Evolutionary conservation across 2,888 invertebrate genomes (phyloP).

Genomic region (Hirtodrosophila trivittata): DNA sequence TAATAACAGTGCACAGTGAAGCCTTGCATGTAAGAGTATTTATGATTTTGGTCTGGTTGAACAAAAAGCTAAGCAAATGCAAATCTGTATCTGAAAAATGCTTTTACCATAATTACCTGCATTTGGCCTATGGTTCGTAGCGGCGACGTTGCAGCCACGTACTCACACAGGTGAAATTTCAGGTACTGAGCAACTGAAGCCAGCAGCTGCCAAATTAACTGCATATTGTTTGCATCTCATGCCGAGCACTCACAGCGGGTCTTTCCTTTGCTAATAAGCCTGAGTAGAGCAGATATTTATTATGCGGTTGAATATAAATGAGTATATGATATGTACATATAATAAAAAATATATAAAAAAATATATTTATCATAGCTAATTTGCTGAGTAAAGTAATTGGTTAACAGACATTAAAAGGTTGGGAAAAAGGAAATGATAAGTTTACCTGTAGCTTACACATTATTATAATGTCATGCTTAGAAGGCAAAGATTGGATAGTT

Average conservation of each 20-base stretch:
- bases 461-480: too few species aligned
- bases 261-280: constrained; percentile 37
- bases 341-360: constrained; percentile 1
- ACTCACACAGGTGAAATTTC: constrained; percentile 42
- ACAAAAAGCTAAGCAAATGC: constrained; percentile 32
- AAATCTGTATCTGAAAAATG: constrained; percentile 37
- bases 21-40: constrained; percentile 22
- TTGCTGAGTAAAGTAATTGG: constrained; percentile 12
- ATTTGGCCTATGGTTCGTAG: constrained; percentile 17
- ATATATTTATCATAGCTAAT: neutral
- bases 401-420: too few species aligned
- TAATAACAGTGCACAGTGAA: constrained; percentile 36
- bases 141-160: too few species aligned
- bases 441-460: too few species aligned
- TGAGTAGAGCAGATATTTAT: constrained; percentile 28
- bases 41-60: constrained; percentile 6
- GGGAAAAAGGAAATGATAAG: too few species aligned
- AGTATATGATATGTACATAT: neutral
- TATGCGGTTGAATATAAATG: neutral
- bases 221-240: constrained; percentile 39
- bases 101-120: constrained; percentile 54
- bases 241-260: constrained; percentile 42
- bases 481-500: too few species aligned
- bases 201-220: constrained; percentile 41
- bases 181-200: constrained; percentile 25